Evolutionary conservation across 1,140 invertebrate species (phyloP).

Genomic region (Triops cancriformis): DNA sequence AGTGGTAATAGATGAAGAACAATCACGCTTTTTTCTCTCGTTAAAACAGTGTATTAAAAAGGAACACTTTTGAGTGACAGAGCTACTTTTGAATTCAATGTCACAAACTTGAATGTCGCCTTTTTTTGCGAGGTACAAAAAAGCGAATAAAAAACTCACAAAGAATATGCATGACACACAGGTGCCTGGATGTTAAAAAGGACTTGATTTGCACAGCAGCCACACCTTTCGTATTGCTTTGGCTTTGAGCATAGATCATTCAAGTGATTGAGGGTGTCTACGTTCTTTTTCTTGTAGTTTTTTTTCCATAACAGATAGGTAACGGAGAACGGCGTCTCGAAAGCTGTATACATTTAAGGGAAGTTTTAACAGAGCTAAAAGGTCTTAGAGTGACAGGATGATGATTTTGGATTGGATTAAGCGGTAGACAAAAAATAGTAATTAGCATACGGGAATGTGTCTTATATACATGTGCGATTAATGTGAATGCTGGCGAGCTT

Average conservation of each 20-base stretch:
- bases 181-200: background rate
- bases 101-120: background rate
- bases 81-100: no score
- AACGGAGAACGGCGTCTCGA: background rate
- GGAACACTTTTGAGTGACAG: no score
- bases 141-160: no score
- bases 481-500: no score
- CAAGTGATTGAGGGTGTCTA: background rate
- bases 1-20: no score
- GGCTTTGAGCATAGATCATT: background rate
- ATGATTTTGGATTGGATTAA: constrained; percentile 7
- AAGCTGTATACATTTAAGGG: background rate
- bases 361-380: background rate
- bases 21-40: no score
- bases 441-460: background rate
- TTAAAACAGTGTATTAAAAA: no score
- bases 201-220: background rate
- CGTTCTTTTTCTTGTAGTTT: background rate
- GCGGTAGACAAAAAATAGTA: background rate
- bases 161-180: background rate
- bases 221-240: constrained; percentile 1
- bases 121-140: background rate
- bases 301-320: background rate
- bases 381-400: constrained; percentile 2
- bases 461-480: no score